phyloP scores from a whole-genome alignment of 2,888 invertebrate genomes.

The Smittia sp. region DNA sequence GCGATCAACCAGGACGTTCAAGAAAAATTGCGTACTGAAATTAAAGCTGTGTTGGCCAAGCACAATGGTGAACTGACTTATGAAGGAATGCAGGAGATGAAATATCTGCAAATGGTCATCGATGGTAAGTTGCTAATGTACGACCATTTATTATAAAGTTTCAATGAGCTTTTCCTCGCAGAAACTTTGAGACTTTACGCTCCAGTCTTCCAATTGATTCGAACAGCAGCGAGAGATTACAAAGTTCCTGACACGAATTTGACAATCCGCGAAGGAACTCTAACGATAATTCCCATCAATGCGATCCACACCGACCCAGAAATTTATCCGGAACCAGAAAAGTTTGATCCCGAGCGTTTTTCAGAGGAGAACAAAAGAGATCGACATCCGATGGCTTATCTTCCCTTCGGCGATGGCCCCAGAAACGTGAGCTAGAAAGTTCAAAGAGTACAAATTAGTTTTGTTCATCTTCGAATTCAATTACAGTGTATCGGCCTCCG shows the following conservation, averaged over 20 bases:
- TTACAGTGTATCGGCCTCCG: constrained; percentile 42
- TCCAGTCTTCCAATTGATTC: constrained; percentile 43
- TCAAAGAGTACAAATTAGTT: background rate
- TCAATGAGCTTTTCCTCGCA: constrained; percentile 11
- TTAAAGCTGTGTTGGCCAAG: constrained; percentile 49
- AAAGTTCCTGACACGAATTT: constrained; percentile 33
- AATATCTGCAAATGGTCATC: constrained; percentile 54
- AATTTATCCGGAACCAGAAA: constrained; percentile 51
- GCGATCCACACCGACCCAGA: constrained; percentile 49
- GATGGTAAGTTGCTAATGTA: constrained; percentile 43
- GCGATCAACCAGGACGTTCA: background rate
- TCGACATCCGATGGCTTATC: constrained; percentile 34
- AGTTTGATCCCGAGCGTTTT: too few species aligned
- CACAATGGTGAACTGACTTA: constrained; percentile 48
- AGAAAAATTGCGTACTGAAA: constrained; percentile 49
- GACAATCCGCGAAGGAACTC: constrained; percentile 37
- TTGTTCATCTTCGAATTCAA: background rate
- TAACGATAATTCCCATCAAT: constrained; percentile 45
- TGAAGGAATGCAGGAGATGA: constrained; percentile 50
- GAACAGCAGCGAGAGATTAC: constrained; percentile 43
- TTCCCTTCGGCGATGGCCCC: constrained; percentile 32
- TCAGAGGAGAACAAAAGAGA: constrained; percentile 42
- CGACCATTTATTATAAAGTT: background rate
- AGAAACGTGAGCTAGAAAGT: constrained; percentile 21
- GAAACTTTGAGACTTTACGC: constrained; percentile 45